Evolutionary conservation across 2,797 vertebrate species (phyloP), one percentile per base, ranked within the genome.

Genomic region (Delichon dasypus): DNA sequence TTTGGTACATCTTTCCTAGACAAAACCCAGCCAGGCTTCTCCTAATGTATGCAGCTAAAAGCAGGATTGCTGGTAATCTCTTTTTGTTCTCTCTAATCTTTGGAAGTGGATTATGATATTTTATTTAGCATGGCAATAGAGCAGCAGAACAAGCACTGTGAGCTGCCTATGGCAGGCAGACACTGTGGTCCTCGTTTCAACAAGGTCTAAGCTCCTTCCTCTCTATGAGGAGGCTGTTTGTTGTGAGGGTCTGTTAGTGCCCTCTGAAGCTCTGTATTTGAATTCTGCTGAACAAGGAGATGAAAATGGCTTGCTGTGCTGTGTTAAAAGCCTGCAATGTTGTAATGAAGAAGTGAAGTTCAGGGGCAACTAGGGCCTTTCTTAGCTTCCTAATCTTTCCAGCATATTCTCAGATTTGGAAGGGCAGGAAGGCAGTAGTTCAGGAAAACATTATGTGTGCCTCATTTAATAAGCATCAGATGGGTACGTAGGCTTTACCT

Each of bases 381-480:
- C 68, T 71, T 38, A 82, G 26, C 25, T 60, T 74, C n/a, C 32
- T 74, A 19, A 50, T 16, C 4, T 51, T n/a, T 78, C 32, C 51
- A 54, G 26, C 30, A 14, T 66, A 51, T 55, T 79, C 32, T 57
- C 29, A 58, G 36, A 30, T 73, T 55, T 40, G 25, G 30, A 76
- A 54, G 51, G 22, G 40, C 2, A 7, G 64, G 42, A 72, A 79
- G 44, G 30, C 51, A 65, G 19, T 30, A 76, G 32, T 15, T 75
- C 36, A 58, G 55, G 50, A 79, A 76, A 89, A 79, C 30, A 54
- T 54, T 47, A 42, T 1, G 0, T 0, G 0, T 78, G 40, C 34
- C 22, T 78, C 60, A 68, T 64, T 88, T 72, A 12, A 22, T 75
- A 72, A 45, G 22, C 13, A 18, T 83, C 1, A 0, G 38, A 57